Base-by-base conservation (phyloP, 2,888 invertebrate species). In the Biston stratarius region DNA sequence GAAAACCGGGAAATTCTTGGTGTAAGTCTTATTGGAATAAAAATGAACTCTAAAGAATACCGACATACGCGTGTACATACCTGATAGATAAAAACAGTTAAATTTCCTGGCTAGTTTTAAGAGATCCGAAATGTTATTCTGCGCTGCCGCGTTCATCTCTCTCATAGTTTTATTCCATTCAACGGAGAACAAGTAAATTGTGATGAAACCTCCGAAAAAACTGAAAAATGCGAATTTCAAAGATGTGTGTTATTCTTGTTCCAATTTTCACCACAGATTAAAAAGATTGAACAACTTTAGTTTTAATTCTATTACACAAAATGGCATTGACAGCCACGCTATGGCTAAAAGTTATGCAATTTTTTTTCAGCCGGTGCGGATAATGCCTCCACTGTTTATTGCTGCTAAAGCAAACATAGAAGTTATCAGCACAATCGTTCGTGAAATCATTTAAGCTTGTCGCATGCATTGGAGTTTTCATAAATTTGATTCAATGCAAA, bases 41-140 rank as follows among this genome's bases (percentile, higher is more conserved):
- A 36, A 47, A 47, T 58, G 14, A n/a, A 14, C 38, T 9, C 6
- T 24, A 24, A 38, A 34, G 10, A 72, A 72, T 64, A 60, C 67
- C 53, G 68, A 70, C 62, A 64, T 61, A 42, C 45, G 53, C 66
- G 67, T 68, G 70, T 64, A 82, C 78, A 73, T 84, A 97, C 97
- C 97, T 95, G 96, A 95, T 94, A 98, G 91, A 91, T 97, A 97
- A 91, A 98, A 98, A 94, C 97, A 97, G 94, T 98, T 98, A 93
- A 97, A 97, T 95, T 97, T 97, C 87, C 96, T 96, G 70, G 97
- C 97, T 88, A 97, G 95, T 94, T 96, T 96, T 83, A 97, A 92
- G 83, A 97, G 94, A 80, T 92, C 93, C 57, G 93, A 94, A 84
- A 90, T 87, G 73, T 88, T 90, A 77, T 87, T 91, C 81, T 89